Conservation (phyloP, 2,888 invertebrate species). For the Drosophila seclusa region DNA sequence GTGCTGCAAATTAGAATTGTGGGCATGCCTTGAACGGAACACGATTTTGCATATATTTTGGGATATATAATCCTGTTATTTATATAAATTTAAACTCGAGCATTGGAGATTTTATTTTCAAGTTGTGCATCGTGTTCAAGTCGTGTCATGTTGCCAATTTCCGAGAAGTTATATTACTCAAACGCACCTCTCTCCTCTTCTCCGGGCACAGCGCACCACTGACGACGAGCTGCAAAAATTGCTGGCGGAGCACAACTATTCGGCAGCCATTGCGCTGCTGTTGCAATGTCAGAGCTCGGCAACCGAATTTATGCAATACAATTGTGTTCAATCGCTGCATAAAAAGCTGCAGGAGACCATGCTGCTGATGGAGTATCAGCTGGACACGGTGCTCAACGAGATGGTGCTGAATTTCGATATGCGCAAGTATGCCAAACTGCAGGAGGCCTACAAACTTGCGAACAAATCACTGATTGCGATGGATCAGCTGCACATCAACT, state of each 20-base stretch:
- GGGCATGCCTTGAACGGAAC: too few relatives aligned
- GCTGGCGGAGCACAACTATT: constrained; percentile 93
- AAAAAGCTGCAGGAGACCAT: constrained; percentile 95
- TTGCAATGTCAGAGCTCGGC: constrained; percentile 95
- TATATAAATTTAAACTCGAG: neutral
- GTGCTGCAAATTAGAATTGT: neutral
- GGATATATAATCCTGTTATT: neutral
- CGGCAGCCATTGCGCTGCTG: constrained; percentile 95
- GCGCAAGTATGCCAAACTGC: constrained; percentile 92
- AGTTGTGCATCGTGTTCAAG: neutral
- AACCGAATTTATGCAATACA: constrained; percentile 92
- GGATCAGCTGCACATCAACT: constrained; percentile 98
- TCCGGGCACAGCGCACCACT: constrained; percentile 86
- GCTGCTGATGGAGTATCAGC: constrained; percentile 94
- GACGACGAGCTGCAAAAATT: constrained; percentile 93
- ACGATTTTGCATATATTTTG: too few relatives aligned
- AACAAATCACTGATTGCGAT: constrained; percentile 97
- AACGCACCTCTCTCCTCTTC: too few relatives aligned
- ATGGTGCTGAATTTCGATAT: constrained; percentile 90
- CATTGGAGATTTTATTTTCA: neutral
- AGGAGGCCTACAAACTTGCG: constrained; percentile 93
- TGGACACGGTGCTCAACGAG: constrained; percentile 94
- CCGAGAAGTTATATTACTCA: neutral
- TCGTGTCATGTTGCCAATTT: neutral
- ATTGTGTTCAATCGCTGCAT: constrained; percentile 95